Base-by-base conservation (phyloP, 2,888 invertebrate species). In the Flexamia atlantica region DNA sequence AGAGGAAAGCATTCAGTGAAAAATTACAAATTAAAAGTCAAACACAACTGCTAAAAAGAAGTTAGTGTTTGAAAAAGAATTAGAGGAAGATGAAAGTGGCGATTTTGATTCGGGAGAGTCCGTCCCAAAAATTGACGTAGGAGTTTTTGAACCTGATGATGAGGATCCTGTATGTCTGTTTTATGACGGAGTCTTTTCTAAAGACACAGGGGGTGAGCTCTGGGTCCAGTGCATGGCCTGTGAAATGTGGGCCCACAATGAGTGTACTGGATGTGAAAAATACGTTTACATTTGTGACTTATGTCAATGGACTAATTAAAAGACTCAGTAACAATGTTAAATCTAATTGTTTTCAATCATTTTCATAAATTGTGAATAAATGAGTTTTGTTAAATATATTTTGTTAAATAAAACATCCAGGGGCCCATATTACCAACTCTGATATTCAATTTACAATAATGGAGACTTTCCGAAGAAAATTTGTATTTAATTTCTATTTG, bases 121-220 rank as follows among this genome's bases (percentile, higher is more conserved):
- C 4, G 36, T 36, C 36, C 4, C 36, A 10, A 40, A 76, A 7
- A 76, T 4, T 17, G 76, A 76, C 36, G 17, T 76, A 7, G 76
- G 76, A 5, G 76, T 76, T 76, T 5, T 5, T 7, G 17, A 17
- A 5, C 76, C 76, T 30, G 76, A 25, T 1, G 53, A 79, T 10
- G 36, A 79, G 4, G 80, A 79, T 32, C 12, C 80, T 10, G 80
- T 79, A 9, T 79, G 80, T 25, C 80, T 79, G 5, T 79, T 79
- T 25, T 79, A 50, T n/a, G 80, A 79, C 14, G 4, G 10, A 5
- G 5, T 5, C 25, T 79, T 79, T 25, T 79, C 80, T 25, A 20
- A 79, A 50, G 80, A 79, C 53, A 46, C 7, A 50, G 1, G 28
- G 50, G 50, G 20, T 14, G 80, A 79, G 36, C 80, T 79, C 14